Conservation (phyloP, 2,888 invertebrate genomes). For the Epirrhoe alternata region DNA sequence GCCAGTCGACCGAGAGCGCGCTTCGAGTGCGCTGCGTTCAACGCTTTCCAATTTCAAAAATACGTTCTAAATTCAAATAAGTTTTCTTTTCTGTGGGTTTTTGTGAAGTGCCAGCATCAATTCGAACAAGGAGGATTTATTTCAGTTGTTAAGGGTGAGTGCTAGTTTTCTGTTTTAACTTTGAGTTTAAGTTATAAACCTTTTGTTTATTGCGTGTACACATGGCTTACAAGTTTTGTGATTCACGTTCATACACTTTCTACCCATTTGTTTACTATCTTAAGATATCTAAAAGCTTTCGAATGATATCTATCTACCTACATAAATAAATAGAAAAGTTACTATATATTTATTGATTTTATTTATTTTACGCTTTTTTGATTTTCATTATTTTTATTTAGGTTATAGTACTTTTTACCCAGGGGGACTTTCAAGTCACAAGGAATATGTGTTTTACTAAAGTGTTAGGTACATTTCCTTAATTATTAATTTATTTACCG, state of each 20-base stretch:
- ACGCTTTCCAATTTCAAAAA: constrained; percentile 31
- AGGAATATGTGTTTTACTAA: too few species aligned
- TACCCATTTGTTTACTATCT: neutral
- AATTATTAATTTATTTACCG: too few species aligned
- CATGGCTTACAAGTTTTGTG: constrained; percentile 23
- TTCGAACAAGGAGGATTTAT: constrained; percentile 34
- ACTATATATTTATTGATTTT: too few species aligned
- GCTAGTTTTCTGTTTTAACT: constrained; percentile 21
- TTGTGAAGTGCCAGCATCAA: constrained; percentile 42
- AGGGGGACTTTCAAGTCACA: too few species aligned
- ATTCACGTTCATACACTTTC: constrained; percentile 15
- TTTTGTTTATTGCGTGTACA: constrained; percentile 31
- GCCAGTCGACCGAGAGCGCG: constrained; percentile 49
- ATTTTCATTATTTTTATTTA: too few species aligned
- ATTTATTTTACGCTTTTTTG: too few species aligned
- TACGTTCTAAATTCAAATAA: constrained; percentile 38
- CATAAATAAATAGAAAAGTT: neutral
- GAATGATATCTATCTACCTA: neutral
- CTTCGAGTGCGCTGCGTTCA: constrained; percentile 46
- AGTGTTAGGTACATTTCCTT: too few species aligned
- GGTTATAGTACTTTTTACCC: too few species aligned
- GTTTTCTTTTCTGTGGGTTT: constrained; percentile 39
- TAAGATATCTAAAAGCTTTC: neutral
- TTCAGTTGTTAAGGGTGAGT: constrained; percentile 38
- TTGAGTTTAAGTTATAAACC: constrained; percentile 19